phyloP scores from a whole-genome alignment of 2,888 invertebrate species.

The Megalurothrips usitatus region DNA sequence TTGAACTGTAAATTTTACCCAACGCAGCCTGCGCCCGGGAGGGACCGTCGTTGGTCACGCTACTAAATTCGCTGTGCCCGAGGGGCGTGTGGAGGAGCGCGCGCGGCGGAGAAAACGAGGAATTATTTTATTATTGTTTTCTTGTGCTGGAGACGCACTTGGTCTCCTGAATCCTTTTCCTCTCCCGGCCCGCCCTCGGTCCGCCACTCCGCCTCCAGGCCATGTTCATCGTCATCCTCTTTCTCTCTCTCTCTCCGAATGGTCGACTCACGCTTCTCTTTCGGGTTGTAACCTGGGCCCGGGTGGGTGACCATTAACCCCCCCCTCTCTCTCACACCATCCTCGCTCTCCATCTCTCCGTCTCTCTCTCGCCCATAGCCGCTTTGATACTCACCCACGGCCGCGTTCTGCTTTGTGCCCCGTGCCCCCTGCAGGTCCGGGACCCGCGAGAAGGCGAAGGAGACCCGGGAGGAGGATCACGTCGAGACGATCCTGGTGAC shows the following conservation, averaged over 20 bases:
- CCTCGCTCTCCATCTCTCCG: not conserved
- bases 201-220: not conserved
- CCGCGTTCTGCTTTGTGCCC: slow-evolving; percentile 1
- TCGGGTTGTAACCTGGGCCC: slow-evolving; percentile 1
- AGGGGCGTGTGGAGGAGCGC: too few species aligned
- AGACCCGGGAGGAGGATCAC: slow-evolving; percentile 69
- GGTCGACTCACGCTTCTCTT: not conserved
- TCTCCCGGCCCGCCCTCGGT: not conserved
- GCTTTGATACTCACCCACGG: not conserved
- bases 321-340: not conserved
- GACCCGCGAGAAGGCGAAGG: slow-evolving; percentile 59
- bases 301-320: not conserved
- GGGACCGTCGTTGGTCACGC: too few species aligned
- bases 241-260: not conserved
- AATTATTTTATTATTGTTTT: too few species aligned
- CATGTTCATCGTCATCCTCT: too few species aligned
- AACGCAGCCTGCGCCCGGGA: too few species aligned
- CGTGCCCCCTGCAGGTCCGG: slow-evolving; percentile 48
- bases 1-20: too few species aligned
- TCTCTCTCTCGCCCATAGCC: not conserved
- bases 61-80: too few species aligned
- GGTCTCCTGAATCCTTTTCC: too few species aligned
- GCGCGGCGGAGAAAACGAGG: too few species aligned
- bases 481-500: slow-evolving; percentile 88
- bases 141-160: too few species aligned